These are phyloP conservation scores for Mormoops blainvillei DNA, from an alignment of 2,113 vertebrate genomes.

Conservation along the genomic window DNA sequence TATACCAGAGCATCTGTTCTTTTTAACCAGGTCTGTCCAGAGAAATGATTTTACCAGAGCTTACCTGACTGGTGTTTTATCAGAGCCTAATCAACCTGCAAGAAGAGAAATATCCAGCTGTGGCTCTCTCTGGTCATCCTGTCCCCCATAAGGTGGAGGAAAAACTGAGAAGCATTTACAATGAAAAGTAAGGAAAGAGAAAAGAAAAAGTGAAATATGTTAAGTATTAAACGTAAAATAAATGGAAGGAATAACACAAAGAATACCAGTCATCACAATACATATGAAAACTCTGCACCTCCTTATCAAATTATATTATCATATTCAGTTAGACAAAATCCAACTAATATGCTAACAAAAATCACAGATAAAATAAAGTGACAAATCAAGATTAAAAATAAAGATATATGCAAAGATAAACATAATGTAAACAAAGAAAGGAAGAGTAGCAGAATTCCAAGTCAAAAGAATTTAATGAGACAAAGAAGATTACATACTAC, in stretches of 20 bases:
- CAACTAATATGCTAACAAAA: background rate
- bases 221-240: conserved; percentile 21
- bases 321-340: background rate
- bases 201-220: background rate
- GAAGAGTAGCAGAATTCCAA: background rate
- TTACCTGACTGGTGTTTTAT: background rate
- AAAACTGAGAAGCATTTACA: background rate
- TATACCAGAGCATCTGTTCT: background rate
- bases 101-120: background rate
- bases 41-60: background rate
- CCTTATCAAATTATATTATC: background rate
- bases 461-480: background rate
- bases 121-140: background rate
- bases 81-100: background rate
- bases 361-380: background rate
- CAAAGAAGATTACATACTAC: background rate
- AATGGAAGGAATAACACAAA: background rate
- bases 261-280: background rate
- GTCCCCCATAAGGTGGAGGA: fast-evolving
- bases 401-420: background rate
- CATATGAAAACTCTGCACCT: conserved; percentile 11
- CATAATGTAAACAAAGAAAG: background rate
- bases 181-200: background rate
- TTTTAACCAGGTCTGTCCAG: background rate
- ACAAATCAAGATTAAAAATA: background rate